phyloP scores from a whole-genome alignment of 2,113 vertebrate genomes.

The Pipra filicauda region DNA sequence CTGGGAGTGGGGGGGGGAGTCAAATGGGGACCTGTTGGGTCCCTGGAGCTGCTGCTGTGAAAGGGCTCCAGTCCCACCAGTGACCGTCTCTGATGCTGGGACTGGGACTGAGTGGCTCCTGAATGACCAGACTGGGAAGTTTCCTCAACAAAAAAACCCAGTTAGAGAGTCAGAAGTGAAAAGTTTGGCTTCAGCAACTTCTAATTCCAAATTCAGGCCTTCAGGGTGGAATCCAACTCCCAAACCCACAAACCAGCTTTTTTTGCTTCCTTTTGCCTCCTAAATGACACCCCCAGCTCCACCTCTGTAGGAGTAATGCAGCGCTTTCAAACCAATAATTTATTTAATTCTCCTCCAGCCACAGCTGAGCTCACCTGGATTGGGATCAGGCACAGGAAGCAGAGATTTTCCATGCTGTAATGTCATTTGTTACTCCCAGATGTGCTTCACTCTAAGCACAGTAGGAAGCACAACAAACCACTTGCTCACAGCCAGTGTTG shows the following conservation, averaged over 20 bases:
- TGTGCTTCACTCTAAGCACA: background rate
- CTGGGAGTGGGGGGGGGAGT: no score
- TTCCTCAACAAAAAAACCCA: background rate
- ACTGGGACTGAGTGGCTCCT: background rate
- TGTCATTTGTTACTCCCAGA: background rate
- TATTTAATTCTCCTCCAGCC: background rate
- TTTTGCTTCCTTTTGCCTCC: background rate
- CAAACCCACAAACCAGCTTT: background rate
- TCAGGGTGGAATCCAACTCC: background rate
- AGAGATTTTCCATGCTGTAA: background rate
- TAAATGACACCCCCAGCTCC: background rate
- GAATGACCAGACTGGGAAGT: background rate
- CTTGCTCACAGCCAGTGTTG: background rate
- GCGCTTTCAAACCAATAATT: background rate
- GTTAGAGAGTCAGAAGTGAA: background rate
- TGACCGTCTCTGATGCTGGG: background rate
- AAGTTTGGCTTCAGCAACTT: background rate
- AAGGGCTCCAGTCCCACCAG: background rate
- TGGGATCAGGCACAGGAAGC: background rate
- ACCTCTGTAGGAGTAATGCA: background rate
- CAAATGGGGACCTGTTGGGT: background rate
- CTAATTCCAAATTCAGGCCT: background rate
- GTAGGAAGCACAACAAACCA: background rate
- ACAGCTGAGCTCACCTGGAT: constrained; percentile 1
- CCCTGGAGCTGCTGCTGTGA: background rate